phyloP scores from a whole-genome alignment of 2,888 invertebrate genomes.

The Tipula lateralis region DNA sequence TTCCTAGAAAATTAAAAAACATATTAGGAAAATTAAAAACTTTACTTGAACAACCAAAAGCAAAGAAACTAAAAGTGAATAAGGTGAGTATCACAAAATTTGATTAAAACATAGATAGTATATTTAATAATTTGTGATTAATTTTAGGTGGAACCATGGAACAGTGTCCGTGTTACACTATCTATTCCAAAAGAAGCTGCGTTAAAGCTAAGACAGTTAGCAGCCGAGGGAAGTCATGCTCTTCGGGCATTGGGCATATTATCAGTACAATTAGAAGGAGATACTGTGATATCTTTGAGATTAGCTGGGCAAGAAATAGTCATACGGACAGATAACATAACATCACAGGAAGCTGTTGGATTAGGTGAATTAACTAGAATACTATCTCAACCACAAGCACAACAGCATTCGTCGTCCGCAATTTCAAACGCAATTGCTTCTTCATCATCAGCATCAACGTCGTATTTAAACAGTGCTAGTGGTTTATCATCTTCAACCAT shows the following conservation, averaged over 20 bases:
- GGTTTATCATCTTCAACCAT: not conserved
- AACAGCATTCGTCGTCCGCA: constrained; percentile 28
- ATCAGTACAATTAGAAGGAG: constrained; percentile 90
- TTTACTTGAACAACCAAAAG: constrained; percentile 58
- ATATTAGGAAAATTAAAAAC: constrained; percentile 73
- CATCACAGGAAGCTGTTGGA: constrained; percentile 41
- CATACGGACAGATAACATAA: constrained; percentile 51
- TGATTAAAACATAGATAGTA: not conserved
- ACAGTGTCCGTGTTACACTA: constrained; percentile 95
- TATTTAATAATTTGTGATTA: too few relatives aligned
- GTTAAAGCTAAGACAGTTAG: constrained; percentile 81
- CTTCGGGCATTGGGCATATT: constrained; percentile 89
- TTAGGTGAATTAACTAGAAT: constrained; percentile 41
- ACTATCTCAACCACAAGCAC: constrained; percentile 35
- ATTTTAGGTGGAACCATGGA: constrained; percentile 88
- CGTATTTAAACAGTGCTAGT: constrained; percentile 20
- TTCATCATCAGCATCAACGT: constrained; percentile 12
- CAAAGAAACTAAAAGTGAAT: constrained; percentile 59
- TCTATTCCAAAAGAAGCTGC: constrained; percentile 96
- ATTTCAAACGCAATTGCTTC: not conserved
- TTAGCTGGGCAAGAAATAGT: constrained; percentile 70
- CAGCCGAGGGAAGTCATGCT: constrained; percentile 83
- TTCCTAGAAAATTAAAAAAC: constrained; percentile 72
- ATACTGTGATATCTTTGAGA: constrained; percentile 69
- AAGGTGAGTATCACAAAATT: constrained; percentile 45